Percentiles rank a stretch among this genome's conserved stretches.
Evolutionary conservation across 2,797 vertebrate genomes (phyloP).

Genomic region (Sebastes aleutianus): DNA sequence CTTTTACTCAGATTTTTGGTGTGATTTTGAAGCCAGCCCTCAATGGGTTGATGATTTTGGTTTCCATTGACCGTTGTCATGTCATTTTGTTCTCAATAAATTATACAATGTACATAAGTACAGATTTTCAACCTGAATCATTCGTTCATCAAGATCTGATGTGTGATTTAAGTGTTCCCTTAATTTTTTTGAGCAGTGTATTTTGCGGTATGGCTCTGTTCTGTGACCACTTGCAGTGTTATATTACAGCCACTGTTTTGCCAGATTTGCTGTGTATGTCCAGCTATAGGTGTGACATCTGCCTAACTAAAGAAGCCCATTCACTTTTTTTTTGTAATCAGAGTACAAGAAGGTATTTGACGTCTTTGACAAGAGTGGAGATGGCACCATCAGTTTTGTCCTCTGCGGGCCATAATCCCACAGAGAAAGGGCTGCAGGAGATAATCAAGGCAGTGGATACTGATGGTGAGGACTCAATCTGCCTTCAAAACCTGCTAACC

Average conservation of each 20-base stretch:
- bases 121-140: too few species aligned
- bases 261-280: neutral
- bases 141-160: too few species aligned
- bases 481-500: neutral
- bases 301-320: neutral
- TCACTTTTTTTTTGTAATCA: conserved; percentile 50
- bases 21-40: too few species aligned
- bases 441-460: conserved; percentile 99
- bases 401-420: conserved; percentile 98
- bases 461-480: conserved; percentile 85
- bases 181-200: too few species aligned
- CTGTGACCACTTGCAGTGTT: conserved; percentile 7
- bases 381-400: conserved; percentile 98
- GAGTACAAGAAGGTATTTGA: conserved; percentile 99
- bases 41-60: too few species aligned
- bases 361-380: conserved; percentile 99
- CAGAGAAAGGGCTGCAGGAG: conserved; percentile 98
- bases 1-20: too few species aligned
- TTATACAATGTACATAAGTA: too few species aligned
- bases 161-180: too few species aligned
- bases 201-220: too few species aligned
- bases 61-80: too few species aligned
- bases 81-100: too few species aligned
- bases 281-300: neutral
- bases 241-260: neutral